Evolutionary conservation across 1,140 invertebrate genomes (phyloP).

Genomic region (Ectropis grisescens): DNA sequence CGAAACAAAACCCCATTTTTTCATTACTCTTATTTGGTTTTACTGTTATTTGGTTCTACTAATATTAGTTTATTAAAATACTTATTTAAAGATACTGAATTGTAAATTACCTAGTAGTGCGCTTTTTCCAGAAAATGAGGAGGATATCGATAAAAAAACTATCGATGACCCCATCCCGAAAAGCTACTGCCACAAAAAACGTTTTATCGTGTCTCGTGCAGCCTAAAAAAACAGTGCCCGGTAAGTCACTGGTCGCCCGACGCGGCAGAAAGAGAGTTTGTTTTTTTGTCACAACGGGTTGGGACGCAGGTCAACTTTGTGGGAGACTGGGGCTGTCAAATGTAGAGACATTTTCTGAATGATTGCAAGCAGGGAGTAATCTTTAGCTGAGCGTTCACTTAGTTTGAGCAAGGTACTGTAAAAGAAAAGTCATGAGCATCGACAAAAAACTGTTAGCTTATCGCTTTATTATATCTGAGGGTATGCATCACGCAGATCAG

Average conservation of each 20-base stretch:
- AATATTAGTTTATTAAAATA: too few species aligned
- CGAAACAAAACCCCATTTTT: too few species aligned
- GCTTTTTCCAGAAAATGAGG: too few species aligned
- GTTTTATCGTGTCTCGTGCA: slow-evolving; percentile 61
- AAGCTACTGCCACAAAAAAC: slow-evolving; percentile 65
- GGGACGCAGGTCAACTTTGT: slow-evolving; percentile 33
- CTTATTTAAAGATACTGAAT: too few species aligned
- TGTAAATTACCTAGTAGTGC: too few species aligned
- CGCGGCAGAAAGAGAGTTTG: slow-evolving; percentile 44
- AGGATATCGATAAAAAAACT: slow-evolving; percentile 17
- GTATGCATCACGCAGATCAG: background rate
- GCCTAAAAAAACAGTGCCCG: slow-evolving; percentile 62
- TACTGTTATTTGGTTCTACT: too few species aligned
- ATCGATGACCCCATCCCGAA: slow-evolving; percentile 18
- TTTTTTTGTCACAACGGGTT: slow-evolving; percentile 56
- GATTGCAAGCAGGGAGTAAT: background rate
- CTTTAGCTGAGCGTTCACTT: background rate
- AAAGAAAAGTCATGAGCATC: background rate
- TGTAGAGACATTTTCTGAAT: background rate
- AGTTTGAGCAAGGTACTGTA: background rate
- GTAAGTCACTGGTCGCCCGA: slow-evolving; percentile 60
- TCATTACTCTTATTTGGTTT: too few species aligned
- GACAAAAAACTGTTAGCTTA: background rate
- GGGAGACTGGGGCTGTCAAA: slow-evolving; percentile 19
- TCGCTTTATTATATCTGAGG: background rate